Conservation (phyloP, 2,888 invertebrate genomes). For the Pristionchus entomophagus region DNA sequence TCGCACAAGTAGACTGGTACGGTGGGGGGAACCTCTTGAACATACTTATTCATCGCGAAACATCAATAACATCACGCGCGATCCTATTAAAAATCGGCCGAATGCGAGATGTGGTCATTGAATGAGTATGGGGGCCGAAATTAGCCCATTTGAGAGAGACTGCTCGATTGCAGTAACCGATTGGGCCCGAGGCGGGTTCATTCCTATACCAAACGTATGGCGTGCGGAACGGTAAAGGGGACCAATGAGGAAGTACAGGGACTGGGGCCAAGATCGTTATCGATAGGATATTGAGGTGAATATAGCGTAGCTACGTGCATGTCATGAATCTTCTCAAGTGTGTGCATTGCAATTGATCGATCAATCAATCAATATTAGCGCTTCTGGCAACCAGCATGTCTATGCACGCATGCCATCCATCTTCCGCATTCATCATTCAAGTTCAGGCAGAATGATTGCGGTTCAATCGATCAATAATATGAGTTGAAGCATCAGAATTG, state of each 20-base stretch:
- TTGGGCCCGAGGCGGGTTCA: neutral
- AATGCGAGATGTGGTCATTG: neutral
- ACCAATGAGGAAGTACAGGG: neutral
- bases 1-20: no score
- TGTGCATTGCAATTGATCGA: no score
- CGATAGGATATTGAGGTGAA: no score
- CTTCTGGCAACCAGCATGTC: no score
- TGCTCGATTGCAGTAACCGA: neutral
- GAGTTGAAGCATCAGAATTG: no score
- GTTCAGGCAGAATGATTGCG: no score
- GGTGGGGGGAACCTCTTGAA: neutral
- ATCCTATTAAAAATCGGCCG: neutral
- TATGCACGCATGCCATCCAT: no score
- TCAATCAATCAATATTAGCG: neutral
- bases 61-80: neutral
- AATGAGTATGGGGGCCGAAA: neutral
- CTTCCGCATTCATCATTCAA: no score
- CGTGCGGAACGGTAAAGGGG: neutral
- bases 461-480: neutral
- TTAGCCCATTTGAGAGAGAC: neutral
- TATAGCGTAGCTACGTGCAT: no score
- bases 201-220: neutral
- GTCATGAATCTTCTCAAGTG: no score
- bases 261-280: neutral
- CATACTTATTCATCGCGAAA: neutral